Conservation (phyloP, 2,797 vertebrate species). For the Phoeniculus purpureus region DNA sequence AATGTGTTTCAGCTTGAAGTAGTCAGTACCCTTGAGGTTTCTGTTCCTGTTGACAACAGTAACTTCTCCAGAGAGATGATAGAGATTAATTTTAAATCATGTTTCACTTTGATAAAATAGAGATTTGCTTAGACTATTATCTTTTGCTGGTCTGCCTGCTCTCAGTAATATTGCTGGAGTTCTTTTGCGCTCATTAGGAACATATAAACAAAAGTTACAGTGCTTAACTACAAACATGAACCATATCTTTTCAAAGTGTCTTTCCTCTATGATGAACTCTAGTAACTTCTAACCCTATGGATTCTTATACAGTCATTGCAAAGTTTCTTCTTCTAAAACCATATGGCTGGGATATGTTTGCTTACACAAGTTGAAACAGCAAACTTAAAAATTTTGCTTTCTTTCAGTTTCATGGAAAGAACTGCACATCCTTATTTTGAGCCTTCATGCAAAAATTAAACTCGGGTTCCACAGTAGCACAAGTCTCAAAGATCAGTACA, state of each 20-base stretch:
- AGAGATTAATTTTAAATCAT: background rate
- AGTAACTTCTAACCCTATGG: background rate
- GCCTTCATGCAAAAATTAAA: conserved; percentile 54
- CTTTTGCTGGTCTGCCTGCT: background rate
- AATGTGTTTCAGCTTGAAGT: background rate
- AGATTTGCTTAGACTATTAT: background rate
- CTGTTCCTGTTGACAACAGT: background rate
- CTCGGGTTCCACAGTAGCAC: conserved; percentile 67
- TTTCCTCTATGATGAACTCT: background rate
- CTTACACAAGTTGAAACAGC: background rate
- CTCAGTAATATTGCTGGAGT: background rate
- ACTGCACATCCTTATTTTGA: conserved; percentile 21
- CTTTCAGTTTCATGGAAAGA: background rate
- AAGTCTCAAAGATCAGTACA: conserved; percentile 64
- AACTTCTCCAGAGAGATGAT: background rate
- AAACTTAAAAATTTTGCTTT: background rate
- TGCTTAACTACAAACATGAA: background rate
- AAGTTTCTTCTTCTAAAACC: background rate
- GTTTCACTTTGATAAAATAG: background rate
- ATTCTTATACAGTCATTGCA: background rate
- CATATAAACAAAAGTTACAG: background rate
- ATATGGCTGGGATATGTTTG: background rate
- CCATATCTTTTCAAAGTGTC: background rate
- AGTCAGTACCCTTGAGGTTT: background rate
- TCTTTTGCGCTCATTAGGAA: background rate